Percentiles rank a stretch among this genome's conserved stretches.
Conservation (phyloP, 2,113 vertebrate genomes). For the Nyctibius bracteatus region DNA sequence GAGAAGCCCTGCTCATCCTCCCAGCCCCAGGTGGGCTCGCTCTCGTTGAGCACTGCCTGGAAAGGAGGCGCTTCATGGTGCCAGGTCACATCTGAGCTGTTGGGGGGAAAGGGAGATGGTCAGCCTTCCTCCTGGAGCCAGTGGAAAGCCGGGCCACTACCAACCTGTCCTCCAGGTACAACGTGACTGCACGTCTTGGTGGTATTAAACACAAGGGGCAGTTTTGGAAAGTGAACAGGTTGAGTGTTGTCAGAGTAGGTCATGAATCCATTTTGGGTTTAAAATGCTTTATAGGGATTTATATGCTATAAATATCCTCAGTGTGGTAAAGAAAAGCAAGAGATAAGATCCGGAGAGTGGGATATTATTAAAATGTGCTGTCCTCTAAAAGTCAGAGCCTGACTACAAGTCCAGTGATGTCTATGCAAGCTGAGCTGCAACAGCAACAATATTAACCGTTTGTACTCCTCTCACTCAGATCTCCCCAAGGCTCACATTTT, state of each 20-base stretch:
- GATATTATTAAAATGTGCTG: background rate
- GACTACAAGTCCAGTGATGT: background rate
- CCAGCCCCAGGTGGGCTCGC: conserved; percentile 79
- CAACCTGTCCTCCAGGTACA: background rate
- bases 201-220: background rate
- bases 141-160: background rate
- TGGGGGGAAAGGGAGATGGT: background rate
- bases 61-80: conserved; percentile 74
- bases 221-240: background rate
- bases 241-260: background rate
- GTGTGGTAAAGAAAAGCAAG: background rate
- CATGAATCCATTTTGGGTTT: background rate
- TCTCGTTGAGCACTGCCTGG: conserved; percentile 73
- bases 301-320: background rate
- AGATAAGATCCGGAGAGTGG: background rate
- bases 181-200: rapidly evolving
- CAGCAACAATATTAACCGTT: background rate
- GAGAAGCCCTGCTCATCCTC: conserved; percentile 92
- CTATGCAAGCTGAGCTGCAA: background rate
- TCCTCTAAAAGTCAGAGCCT: background rate
- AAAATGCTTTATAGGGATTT: background rate
- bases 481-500: background rate
- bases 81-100: conserved; percentile 79
- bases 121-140: background rate
- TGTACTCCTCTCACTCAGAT: background rate